Conservation (phyloP, 2,113 vertebrate species). For the Heterotis niloticus region DNA sequence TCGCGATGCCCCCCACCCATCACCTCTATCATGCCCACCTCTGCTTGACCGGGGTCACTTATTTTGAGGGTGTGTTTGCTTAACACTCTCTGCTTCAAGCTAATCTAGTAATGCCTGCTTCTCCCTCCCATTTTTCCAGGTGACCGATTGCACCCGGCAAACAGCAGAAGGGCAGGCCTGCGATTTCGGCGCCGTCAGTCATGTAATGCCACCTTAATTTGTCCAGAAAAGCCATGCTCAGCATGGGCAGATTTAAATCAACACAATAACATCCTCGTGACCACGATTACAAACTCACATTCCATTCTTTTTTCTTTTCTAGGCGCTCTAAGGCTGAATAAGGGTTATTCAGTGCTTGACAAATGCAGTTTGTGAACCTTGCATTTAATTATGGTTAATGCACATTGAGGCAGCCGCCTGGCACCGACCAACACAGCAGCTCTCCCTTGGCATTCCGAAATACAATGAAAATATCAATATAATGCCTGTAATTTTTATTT, state of each 20-base stretch:
- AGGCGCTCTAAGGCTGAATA: not conserved
- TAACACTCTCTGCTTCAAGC: not conserved
- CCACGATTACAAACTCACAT: not conserved
- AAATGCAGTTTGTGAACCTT: not conserved
- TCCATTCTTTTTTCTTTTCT: not conserved
- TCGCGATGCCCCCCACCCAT: not conserved
- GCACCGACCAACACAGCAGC: not conserved
- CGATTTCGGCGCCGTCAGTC: not conserved
- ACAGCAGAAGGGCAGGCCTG: not conserved
- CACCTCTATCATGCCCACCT: not conserved
- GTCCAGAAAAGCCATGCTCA: not conserved
- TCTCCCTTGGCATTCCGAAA: not conserved
- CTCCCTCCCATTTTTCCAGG: not conserved
- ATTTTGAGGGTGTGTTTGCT: not conserved
- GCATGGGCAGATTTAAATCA: not conserved
- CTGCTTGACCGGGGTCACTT: not conserved
- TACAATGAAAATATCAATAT: not conserved
- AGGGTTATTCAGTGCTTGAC: not conserved
- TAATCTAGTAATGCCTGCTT: not conserved
- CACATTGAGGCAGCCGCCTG: not conserved
- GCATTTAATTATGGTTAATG: not conserved
- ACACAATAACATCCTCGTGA: conserved; percentile 13
- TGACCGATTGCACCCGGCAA: not conserved
- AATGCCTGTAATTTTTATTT: not conserved
- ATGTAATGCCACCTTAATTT: not conserved